Percentiles rank a stretch among this genome's conserved stretches.
These are phyloP conservation scores for Cosmopolites sordidus DNA, from an alignment of 2,888 invertebrate species.

Conservation along the genomic window DNA sequence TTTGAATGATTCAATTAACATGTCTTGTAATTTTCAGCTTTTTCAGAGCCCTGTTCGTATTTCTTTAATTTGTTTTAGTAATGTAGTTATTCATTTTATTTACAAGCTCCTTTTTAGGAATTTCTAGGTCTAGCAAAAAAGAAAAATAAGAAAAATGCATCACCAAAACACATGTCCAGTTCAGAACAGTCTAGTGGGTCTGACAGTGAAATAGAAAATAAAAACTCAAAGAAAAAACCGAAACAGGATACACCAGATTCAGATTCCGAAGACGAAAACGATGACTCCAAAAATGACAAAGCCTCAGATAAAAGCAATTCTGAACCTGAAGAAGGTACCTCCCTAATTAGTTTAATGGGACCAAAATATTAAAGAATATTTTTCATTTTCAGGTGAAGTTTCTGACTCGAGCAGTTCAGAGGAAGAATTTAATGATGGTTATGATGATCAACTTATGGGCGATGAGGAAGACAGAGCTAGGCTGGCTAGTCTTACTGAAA, in stretches of 20 bases:
- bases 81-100: no score
- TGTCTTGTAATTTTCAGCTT: no score
- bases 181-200: conserved; percentile 37
- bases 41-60: no score
- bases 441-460: conserved; percentile 94
- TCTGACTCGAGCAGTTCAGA: conserved; percentile 63
- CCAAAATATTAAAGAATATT: neutral
- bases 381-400: conserved; percentile 59
- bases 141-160: conserved; percentile 59
- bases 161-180: conserved; percentile 41
- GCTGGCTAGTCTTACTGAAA: conserved; percentile 90
- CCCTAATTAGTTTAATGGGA: conserved; percentile 1
- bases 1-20: neutral
- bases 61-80: no score
- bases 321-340: conserved; percentile 73
- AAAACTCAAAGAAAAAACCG: conserved; percentile 36
- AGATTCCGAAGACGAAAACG: conserved; percentile 35
- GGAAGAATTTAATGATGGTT: conserved; percentile 93
- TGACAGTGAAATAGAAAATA: conserved; percentile 46
- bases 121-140: conserved; percentile 77
- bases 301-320: conserved; percentile 48
- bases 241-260: conserved; percentile 39
- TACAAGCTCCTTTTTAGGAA: conserved; percentile 57
- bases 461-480: conserved; percentile 91
- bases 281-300: conserved; percentile 33